A percentile compares a stretch with the other conserved stretches of the same genome.
These are phyloP conservation scores for Odontomyia ornata DNA, from an alignment of 2,888 invertebrate species.

Conservation along the genomic window DNA sequence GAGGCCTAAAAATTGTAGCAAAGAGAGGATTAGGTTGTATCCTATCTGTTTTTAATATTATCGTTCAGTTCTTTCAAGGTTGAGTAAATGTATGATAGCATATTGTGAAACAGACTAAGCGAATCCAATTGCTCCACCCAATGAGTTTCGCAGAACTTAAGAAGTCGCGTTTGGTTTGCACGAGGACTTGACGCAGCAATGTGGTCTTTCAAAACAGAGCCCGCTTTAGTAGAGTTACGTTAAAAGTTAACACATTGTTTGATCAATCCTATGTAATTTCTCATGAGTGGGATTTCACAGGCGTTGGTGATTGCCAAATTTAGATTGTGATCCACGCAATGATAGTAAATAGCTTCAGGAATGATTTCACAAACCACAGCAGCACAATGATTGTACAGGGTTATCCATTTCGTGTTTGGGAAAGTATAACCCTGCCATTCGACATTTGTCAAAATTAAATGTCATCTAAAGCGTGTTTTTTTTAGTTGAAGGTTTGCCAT, in stretches of 20 bases:
- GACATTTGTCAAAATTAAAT: too few species aligned
- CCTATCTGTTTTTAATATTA: conserved; percentile 36
- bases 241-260: neutral
- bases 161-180: conserved; percentile 32
- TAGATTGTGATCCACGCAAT: conserved; percentile 53
- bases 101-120: conserved; percentile 40
- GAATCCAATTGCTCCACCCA: conserved; percentile 47
- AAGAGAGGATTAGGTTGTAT: conserved; percentile 39
- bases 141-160: conserved; percentile 47
- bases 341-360: conserved; percentile 52
- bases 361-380: neutral
- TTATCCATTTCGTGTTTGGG: too few species aligned
- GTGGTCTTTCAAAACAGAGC: neutral
- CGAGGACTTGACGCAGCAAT: neutral
- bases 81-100: conserved; percentile 40
- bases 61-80: too few species aligned
- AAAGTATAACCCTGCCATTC: too few species aligned
- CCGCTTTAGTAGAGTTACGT: neutral
- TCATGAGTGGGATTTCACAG: conserved; percentile 50
- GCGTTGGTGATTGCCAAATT: conserved; percentile 53
- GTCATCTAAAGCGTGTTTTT: too few species aligned
- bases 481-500: too few species aligned
- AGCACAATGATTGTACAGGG: neutral
- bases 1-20: conserved; percentile 33
- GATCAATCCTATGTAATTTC: conserved; percentile 50